A percentile compares a stretch with the other conserved stretches of the same genome.
These are phyloP conservation scores for Micrasema minimum DNA, from an alignment of 1,140 invertebrate genomes.

Conservation along the genomic window DNA sequence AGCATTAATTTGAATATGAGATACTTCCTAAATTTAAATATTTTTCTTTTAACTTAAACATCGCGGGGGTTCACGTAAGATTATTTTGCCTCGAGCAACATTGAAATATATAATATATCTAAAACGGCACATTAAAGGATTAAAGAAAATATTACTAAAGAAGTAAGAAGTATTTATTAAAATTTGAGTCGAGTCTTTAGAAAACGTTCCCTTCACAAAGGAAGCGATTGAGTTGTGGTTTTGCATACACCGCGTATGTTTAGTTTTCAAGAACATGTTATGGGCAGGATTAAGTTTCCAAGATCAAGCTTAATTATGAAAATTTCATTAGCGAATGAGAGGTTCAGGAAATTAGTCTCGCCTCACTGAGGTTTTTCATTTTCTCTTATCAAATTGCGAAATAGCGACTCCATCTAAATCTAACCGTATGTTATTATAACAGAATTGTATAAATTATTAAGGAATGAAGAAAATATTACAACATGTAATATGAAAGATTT, in stretches of 20 bases:
- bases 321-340: slow-evolving; percentile 20
- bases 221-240: slow-evolving; percentile 7
- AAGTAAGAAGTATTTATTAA: slow-evolving; percentile 15
- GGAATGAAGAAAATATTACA: too few relatives aligned
- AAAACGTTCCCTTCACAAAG: slow-evolving; percentile 6
- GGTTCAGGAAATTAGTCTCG: background rate
- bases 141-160: background rate
- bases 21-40: background rate
- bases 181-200: slow-evolving; percentile 10
- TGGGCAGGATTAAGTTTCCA: slow-evolving; percentile 17
- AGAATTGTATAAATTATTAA: too few relatives aligned
- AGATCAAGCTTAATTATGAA: slow-evolving; percentile 21
- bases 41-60: background rate
- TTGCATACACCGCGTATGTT: too few relatives aligned
- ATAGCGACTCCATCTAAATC: too few relatives aligned
- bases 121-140: background rate
- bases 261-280: too few relatives aligned
- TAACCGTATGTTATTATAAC: too few relatives aligned
- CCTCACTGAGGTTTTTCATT: slow-evolving; percentile 11
- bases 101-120: slow-evolving; percentile 8
- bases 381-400: too few relatives aligned
- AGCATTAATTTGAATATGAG: slow-evolving; percentile 8
- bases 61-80: background rate
- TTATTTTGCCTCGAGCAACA: background rate
- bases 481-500: too few relatives aligned